Evolutionary conservation across 2,888 invertebrate genomes (phyloP).

Genomic region (Heteropelma amictum): DNA sequence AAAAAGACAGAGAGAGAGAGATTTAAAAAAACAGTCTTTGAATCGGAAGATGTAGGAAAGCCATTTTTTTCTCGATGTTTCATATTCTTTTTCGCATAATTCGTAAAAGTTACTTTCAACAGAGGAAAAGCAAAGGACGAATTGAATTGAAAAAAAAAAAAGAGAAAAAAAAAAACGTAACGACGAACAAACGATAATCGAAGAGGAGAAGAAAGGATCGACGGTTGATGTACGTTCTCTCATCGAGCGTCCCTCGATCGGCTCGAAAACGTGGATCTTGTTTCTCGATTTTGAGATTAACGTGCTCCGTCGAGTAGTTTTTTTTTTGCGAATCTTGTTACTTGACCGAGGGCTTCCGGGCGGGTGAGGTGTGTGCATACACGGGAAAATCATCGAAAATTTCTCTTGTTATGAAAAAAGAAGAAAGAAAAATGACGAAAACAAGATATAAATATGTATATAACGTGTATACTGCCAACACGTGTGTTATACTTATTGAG

Average conservation of each 20-base stretch:
- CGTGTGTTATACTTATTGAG: slow-evolving; percentile 1
- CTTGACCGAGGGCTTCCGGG: slow-evolving; percentile 47
- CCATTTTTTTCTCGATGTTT: slow-evolving; percentile 20
- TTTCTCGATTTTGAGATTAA: slow-evolving; percentile 35
- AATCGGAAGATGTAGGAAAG: slow-evolving; percentile 45
- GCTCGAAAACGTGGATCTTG: slow-evolving; percentile 45
- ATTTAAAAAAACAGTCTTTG: slow-evolving; percentile 46
- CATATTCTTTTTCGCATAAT: slow-evolving; percentile 40
- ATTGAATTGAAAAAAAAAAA: slow-evolving; percentile 32
- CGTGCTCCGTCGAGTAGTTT: not conserved
- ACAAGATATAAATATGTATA: not conserved
- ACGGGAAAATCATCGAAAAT: no score
- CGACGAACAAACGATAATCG: slow-evolving; percentile 55
- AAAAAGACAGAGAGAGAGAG: not conserved
- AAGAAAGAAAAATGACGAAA: slow-evolving; percentile 11
- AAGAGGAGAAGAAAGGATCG: slow-evolving; percentile 61
- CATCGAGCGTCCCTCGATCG: slow-evolving; percentile 67
- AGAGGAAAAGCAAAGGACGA: slow-evolving; percentile 48
- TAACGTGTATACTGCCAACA: no score
- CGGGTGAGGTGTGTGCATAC: slow-evolving; percentile 61
- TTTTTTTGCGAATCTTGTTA: slow-evolving; percentile 17
- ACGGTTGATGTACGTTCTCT: slow-evolving; percentile 60
- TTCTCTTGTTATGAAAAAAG: no score
- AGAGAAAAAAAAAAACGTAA: slow-evolving; percentile 36
- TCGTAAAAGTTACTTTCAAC: slow-evolving; percentile 44